Evolutionary conservation across 2,113 vertebrate genomes (phyloP).

Genomic region (Pseudopipra pipra): DNA sequence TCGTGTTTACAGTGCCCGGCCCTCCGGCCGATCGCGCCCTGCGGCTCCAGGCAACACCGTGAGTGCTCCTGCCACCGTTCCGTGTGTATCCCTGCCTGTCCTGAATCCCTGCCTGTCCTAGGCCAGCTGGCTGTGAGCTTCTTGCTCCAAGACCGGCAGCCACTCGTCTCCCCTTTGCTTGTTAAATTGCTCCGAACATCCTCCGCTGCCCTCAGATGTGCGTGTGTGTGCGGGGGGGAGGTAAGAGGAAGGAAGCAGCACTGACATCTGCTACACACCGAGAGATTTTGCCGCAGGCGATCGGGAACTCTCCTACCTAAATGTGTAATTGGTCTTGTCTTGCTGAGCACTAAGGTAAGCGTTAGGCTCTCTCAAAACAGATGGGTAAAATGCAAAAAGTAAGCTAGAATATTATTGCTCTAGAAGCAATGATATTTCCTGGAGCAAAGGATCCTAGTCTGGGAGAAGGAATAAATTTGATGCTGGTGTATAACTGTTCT

Average conservation of each 20-base stretch:
- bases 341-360: background rate
- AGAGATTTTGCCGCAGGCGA: background rate
- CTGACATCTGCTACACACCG: background rate
- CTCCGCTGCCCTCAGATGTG: background rate
- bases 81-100: background rate
- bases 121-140: background rate
- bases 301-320: background rate
- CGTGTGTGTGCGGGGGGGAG: background rate
- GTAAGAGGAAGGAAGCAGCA: background rate
- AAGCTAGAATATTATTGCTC: background rate
- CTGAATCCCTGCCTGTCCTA: no score
- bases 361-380: background rate
- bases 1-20: background rate
- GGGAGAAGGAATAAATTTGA: background rate
- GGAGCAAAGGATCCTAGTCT: background rate
- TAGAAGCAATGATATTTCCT: background rate
- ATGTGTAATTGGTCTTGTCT: background rate
- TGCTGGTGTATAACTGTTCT: background rate
- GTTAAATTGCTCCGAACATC: background rate
- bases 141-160: background rate
- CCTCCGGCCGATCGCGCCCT: background rate
- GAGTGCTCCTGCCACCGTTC: fast-evolving
- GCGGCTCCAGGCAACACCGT: background rate
- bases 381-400: background rate
- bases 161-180: background rate